Evolutionary conservation across 1,140 invertebrate genomes (phyloP).

Genomic region (Tetraneura akinire): DNA sequence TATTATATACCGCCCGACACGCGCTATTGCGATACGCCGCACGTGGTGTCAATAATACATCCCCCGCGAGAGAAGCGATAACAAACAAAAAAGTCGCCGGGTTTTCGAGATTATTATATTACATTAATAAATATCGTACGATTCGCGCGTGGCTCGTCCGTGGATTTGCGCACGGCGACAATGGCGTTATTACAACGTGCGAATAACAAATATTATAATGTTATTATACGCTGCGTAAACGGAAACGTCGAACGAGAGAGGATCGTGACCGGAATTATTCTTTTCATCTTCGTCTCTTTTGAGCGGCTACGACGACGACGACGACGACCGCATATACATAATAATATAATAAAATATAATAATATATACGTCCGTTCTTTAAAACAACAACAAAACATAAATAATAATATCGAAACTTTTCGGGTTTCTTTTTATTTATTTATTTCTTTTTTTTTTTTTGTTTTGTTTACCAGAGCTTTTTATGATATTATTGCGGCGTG

Average conservation of each 20-base stretch:
- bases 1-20: too few species aligned
- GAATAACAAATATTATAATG: conserved; percentile 19
- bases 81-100: background rate
- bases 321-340: too few species aligned
- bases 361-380: conserved; percentile 26
- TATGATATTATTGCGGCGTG: background rate
- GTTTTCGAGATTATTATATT: conserved; percentile 38
- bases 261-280: conserved; percentile 49
- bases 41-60: background rate
- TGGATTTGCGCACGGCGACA: conserved; percentile 14
- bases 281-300: conserved; percentile 29
- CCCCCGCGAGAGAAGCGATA: background rate
- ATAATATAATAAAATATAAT: too few species aligned
- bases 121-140: too few species aligned
- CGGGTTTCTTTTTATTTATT: too few species aligned
- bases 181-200: conserved; percentile 35
- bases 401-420: conserved; percentile 50
- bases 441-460: too few species aligned
- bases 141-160: background rate
- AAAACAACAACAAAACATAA: conserved; percentile 48
- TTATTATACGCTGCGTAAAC: background rate
- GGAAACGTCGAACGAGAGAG: background rate
- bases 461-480: conserved; percentile 14
- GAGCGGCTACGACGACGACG: background rate
- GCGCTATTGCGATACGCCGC: too few species aligned